Evolutionary conservation across 2,113 vertebrate species (phyloP).

Genomic region (Rhineura floridana): DNA sequence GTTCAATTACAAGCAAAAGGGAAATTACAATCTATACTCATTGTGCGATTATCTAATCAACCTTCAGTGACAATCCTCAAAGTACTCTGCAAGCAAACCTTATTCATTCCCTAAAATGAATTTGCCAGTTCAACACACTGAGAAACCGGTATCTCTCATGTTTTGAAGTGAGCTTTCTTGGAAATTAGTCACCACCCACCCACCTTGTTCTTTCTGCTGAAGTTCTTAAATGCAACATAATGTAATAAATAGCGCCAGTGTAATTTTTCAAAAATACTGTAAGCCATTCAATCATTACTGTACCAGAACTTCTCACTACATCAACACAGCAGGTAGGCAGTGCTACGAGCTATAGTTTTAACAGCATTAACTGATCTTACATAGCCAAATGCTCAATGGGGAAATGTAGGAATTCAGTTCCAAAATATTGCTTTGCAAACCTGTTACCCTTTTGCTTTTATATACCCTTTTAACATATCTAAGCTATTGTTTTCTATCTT

Average conservation of each 20-base stretch:
- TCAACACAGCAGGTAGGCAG: not conserved
- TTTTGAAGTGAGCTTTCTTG: not conserved
- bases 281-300: not conserved
- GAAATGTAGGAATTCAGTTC: not conserved
- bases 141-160: not conserved
- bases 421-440: not conserved
- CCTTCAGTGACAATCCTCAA: slow-evolving; percentile 10
- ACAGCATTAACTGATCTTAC: not conserved
- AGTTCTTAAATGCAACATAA: not conserved
- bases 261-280: not conserved
- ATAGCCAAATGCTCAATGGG: not conserved
- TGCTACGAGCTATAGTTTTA: not conserved
- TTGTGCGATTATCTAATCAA: not conserved
- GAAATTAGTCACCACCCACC: not conserved
- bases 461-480: not conserved
- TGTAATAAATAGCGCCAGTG: not conserved
- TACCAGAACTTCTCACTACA: not conserved
- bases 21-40: not conserved
- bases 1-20: not conserved
- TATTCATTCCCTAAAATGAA: not conserved
- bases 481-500: not conserved
- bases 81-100: not conserved
- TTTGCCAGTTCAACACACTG: not conserved
- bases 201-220: not conserved
- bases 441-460: not conserved